Conservation (phyloP, 1,140 invertebrate species). For the Anoplophora glabripennis region DNA sequence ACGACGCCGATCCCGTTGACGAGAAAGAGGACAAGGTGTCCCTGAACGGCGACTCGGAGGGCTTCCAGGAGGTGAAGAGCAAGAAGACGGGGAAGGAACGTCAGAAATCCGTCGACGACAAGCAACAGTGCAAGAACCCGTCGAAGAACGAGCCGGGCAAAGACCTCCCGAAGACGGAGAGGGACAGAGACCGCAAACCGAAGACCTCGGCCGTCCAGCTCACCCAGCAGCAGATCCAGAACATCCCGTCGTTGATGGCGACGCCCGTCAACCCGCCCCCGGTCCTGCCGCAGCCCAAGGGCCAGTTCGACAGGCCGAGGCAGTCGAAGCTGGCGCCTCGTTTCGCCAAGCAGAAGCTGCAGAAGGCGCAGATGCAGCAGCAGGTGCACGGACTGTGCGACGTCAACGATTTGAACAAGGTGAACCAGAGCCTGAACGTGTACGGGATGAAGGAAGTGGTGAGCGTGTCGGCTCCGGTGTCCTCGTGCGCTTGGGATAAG, state of each 20-base stretch:
- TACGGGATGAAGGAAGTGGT: conserved; percentile 52
- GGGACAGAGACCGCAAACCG: conserved; percentile 2
- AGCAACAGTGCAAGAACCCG: conserved; percentile 51
- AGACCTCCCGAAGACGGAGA: conserved; percentile 35
- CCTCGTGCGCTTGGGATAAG: conserved; percentile 82
- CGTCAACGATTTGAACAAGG: conserved; percentile 50
- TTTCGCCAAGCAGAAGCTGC: conserved; percentile 68
- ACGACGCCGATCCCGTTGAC: conserved; percentile 34
- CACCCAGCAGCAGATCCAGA: conserved; percentile 54
- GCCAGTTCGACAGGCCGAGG: conserved; percentile 59
- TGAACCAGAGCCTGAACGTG: conserved; percentile 44
- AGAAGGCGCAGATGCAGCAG: conserved; percentile 51
- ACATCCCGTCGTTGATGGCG: conserved; percentile 53
- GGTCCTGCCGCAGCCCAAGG: conserved; percentile 48
- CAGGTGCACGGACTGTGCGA: conserved; percentile 42
- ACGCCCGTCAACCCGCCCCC: conserved; percentile 53
- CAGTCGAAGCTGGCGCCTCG: conserved; percentile 67
- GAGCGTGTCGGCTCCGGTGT: conserved; percentile 60
- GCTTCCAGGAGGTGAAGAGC: conserved; percentile 83
- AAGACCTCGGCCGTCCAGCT: conserved; percentile 42
- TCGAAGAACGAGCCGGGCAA: conserved; percentile 50
- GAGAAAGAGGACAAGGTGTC: conserved; percentile 34
- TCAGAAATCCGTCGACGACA: conserved; percentile 51
- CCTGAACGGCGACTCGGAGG: conserved; percentile 58
- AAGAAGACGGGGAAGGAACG: conserved; percentile 71